A percentile compares a stretch with the other conserved stretches of the same genome.
phyloP scores from a whole-genome alignment of 1,140 invertebrate genomes.

The Pseudoatta argentina region DNA sequence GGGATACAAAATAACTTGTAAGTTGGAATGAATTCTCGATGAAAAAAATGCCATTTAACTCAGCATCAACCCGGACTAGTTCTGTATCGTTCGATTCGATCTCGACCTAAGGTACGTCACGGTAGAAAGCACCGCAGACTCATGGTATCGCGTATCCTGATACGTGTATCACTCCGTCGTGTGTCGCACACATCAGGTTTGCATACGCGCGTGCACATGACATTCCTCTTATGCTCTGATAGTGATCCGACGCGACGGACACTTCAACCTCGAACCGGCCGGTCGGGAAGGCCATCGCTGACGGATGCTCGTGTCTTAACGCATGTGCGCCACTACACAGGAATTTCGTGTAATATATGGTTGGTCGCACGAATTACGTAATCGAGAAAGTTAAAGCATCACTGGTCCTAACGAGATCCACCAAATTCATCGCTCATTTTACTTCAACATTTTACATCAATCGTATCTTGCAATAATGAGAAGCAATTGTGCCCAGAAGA shows the following conservation, averaged over 20 bases:
- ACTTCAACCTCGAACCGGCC: conserved; percentile 66
- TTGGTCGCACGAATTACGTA: conserved; percentile 47
- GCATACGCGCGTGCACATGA: conserved; percentile 23
- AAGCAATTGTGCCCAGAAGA: background rate
- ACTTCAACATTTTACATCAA: background rate
- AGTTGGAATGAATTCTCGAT: conserved; percentile 20
- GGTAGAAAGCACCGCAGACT: conserved; percentile 66
- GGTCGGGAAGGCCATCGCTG: conserved; percentile 68
- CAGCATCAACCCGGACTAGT: conserved; percentile 48
- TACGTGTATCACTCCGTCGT: conserved; percentile 21
- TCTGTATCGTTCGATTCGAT: conserved; percentile 68
- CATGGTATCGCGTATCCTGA: conserved; percentile 53
- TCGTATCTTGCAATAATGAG: background rate
- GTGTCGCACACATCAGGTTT: conserved; percentile 49
- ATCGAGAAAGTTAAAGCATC: conserved; percentile 34
- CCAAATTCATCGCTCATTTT: background rate
- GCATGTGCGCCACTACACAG: conserved; percentile 17
- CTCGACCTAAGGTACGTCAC: conserved; percentile 67
- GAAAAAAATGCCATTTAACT: conserved; percentile 55
- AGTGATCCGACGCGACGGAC: conserved; percentile 67
- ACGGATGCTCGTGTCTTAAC: conserved; percentile 33
- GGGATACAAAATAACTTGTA: background rate
- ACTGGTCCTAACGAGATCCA: background rate
- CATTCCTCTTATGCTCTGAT: conserved; percentile 68
- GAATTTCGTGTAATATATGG: conserved; percentile 61